Percentiles rank a stretch among this genome's conserved stretches.
These are phyloP conservation scores for Muntiacus muntjak DNA, from an alignment of 2,113 vertebrate genomes.

Conservation along the genomic window DNA sequence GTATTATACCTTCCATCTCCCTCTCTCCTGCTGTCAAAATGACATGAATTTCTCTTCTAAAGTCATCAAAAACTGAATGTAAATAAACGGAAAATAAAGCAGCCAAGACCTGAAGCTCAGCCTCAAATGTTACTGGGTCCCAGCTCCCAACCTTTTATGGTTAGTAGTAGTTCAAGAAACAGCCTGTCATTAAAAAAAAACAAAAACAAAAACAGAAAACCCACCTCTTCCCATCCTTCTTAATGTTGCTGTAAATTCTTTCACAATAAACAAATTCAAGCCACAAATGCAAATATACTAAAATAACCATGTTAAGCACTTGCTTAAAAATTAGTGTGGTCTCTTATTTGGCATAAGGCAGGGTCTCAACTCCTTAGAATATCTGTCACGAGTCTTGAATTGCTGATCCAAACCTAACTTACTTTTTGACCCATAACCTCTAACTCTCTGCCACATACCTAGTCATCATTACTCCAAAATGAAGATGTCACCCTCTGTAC, in stretches of 20 bases:
- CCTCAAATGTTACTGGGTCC: background rate
- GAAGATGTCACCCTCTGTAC: background rate
- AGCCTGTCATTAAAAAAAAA: background rate
- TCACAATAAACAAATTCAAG: background rate
- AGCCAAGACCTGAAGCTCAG: background rate
- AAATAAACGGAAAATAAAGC: background rate
- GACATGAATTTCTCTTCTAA: conserved; percentile 1
- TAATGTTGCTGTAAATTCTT: background rate
- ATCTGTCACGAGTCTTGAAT: background rate
- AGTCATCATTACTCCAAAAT: background rate
- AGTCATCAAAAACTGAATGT: background rate
- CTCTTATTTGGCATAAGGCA: background rate
- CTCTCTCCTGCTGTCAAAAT: background rate
- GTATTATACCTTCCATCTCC: background rate
- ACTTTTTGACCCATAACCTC: background rate
- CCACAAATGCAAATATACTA: background rate
- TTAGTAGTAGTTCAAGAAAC: background rate
- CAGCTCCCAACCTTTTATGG: background rate
- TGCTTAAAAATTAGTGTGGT: background rate
- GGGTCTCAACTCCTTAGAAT: background rate
- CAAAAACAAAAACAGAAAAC: background rate
- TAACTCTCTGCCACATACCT: background rate
- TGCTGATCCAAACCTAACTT: background rate
- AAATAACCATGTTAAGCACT: background rate
- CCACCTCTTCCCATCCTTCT: background rate